These are phyloP conservation scores for Heliconius nattereri DNA, from an alignment of 1,140 invertebrate species.

Conservation along the genomic window DNA sequence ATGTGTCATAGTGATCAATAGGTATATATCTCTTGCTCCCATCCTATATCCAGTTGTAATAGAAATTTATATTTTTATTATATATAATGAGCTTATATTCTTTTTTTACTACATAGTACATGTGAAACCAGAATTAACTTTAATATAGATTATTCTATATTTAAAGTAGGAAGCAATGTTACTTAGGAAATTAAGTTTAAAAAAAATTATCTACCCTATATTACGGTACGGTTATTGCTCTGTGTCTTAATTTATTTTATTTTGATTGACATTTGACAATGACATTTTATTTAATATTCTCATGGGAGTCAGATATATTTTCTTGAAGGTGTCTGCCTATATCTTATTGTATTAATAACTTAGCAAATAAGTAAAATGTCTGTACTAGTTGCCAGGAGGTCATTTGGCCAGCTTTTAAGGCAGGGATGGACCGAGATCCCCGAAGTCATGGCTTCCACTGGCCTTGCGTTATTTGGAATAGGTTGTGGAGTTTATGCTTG, in stretches of 20 bases:
- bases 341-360: background rate
- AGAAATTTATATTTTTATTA: too few relatives aligned
- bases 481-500: conserved; percentile 66
- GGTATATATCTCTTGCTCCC: too few relatives aligned
- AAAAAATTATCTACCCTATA: too few relatives aligned
- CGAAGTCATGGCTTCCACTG: conserved; percentile 83
- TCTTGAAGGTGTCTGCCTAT: background rate
- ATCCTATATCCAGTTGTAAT: too few relatives aligned
- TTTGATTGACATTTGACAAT: conserved; percentile 18
- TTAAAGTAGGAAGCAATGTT: too few relatives aligned
- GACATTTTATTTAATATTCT: background rate
- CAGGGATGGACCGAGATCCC: conserved; percentile 84
- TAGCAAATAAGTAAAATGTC: conserved; percentile 45
- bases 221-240: background rate
- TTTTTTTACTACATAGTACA: too few relatives aligned
- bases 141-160: too few relatives aligned
- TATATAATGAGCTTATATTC: too few relatives aligned
- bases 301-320: conserved; percentile 7
- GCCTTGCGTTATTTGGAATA: conserved; percentile 76
- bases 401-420: conserved; percentile 62
- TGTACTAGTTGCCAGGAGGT: conserved; percentile 54
- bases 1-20: too few relatives aligned
- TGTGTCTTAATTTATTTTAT: background rate
- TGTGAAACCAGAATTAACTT: too few relatives aligned
- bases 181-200: too few relatives aligned